phyloP scores from a whole-genome alignment of 2,113 vertebrate species.

The Odocoileus virginianus region DNA sequence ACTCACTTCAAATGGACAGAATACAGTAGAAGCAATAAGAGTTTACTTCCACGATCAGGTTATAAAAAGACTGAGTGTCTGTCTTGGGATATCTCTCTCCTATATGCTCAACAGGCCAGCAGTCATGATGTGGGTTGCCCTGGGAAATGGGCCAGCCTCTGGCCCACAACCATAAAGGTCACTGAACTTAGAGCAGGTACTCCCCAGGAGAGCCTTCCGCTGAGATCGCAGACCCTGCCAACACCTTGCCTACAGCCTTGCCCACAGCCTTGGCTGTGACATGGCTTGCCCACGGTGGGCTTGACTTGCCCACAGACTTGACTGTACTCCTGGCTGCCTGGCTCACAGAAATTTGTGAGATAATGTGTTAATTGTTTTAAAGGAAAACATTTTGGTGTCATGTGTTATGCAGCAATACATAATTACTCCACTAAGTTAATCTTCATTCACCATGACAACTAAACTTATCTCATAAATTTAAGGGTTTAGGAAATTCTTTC shows the following conservation, averaged over 20 bases:
- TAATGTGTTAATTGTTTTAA: neutral
- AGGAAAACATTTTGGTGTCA: neutral
- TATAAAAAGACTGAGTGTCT: neutral
- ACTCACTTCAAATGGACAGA: neutral
- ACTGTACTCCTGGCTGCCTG: neutral
- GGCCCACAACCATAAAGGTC: fast-evolving
- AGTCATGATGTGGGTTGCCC: fast-evolving
- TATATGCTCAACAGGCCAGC: fast-evolving
- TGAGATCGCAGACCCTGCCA: neutral
- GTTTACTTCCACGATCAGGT: neutral
- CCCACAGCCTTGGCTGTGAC: neutral
- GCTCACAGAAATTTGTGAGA: neutral
- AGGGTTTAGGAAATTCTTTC: neutral
- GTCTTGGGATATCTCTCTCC: neutral
- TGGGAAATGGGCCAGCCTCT: no score
- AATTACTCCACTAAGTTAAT: neutral
- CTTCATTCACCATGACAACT: neutral
- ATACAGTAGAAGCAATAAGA: neutral
- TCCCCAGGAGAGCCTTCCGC: neutral
- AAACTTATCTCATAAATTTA: neutral
- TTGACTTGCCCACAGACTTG: neutral
- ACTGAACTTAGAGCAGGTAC: neutral
- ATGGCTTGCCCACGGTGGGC: neutral
- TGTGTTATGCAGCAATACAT: neutral
- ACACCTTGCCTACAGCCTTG: neutral